These are phyloP conservation scores for Yoshiicerus persimilis DNA, from an alignment of 1,140 invertebrate species.

Conservation along the genomic window DNA sequence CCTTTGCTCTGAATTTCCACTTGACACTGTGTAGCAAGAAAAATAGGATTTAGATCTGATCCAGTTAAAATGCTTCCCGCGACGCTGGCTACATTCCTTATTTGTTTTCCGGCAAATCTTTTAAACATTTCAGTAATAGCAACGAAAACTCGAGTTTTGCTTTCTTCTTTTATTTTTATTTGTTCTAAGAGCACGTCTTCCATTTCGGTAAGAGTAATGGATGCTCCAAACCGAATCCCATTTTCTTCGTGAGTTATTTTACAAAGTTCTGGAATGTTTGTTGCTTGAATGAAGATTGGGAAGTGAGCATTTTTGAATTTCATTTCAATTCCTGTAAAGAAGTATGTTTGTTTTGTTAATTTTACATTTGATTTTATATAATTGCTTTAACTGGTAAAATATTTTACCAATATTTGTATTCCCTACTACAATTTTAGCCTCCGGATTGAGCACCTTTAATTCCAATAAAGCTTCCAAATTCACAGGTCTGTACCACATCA, in stretches of 20 bases:
- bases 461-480: conserved; percentile 55
- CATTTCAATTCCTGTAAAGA: conserved; percentile 66
- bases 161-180: conserved; percentile 65
- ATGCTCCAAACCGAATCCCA: conserved; percentile 50
- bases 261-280: conserved; percentile 69
- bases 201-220: not conserved
- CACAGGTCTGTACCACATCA: not conserved
- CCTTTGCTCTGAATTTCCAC: conserved; percentile 45
- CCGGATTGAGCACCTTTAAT: conserved; percentile 71
- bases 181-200: conserved; percentile 72
- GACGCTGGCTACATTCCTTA: conserved; percentile 55
- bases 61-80: conserved; percentile 64
- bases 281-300: conserved; percentile 76
- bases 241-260: conserved; percentile 58
- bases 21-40: no score
- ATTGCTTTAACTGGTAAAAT: not conserved
- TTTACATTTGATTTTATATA: not conserved
- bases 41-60: conserved; percentile 62
- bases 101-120: conserved; percentile 93
- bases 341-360: not conserved
- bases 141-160: conserved; percentile 68
- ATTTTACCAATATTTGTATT: conserved; percentile 82
- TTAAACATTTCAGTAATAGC: conserved; percentile 81
- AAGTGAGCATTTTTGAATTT: conserved; percentile 85
- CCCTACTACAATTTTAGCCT: conserved; percentile 82